A percentile compares a stretch with the other conserved stretches of the same genome.
phyloP scores from a whole-genome alignment of 2,113 vertebrate species.

The Psettodes erumei region DNA sequence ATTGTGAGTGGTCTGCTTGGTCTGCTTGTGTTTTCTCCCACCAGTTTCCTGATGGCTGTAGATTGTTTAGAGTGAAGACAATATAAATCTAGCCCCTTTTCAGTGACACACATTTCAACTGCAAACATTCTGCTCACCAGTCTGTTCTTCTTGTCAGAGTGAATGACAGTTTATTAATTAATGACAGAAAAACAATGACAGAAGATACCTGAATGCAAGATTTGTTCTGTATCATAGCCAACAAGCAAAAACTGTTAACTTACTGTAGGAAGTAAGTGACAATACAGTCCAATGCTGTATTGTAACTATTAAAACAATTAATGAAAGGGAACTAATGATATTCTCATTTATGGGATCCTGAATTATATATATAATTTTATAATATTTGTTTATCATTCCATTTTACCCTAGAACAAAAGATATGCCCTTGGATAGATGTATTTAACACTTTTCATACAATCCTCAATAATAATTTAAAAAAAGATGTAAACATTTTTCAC shows the following conservation, averaged over 20 bases:
- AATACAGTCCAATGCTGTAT: too few relatives aligned
- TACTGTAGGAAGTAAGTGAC: too few relatives aligned
- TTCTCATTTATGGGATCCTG: slow-evolving; percentile 7
- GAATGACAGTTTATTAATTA: too few relatives aligned
- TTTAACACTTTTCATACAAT: slow-evolving; percentile 53
- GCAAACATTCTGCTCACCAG: not conserved
- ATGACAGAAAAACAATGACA: too few relatives aligned
- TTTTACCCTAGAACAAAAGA: slow-evolving; percentile 52
- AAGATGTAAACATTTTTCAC: slow-evolving; percentile 71
- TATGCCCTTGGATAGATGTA: slow-evolving; percentile 27
- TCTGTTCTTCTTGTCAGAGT: not conserved
- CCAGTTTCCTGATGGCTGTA: too few relatives aligned
- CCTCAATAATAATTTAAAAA: slow-evolving; percentile 46
- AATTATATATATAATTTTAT: too few relatives aligned
- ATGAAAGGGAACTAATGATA: not conserved
- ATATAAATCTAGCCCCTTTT: not conserved
- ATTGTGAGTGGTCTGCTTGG: not conserved
- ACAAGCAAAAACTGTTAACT: too few relatives aligned
- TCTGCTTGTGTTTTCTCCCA: too few relatives aligned
- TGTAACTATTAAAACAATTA: not conserved
- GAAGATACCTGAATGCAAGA: too few relatives aligned
- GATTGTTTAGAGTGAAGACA: too few relatives aligned
- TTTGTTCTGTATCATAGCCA: too few relatives aligned
- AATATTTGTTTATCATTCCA: slow-evolving; percentile 59
- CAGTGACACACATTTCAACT: not conserved